Base-by-base conservation (phyloP, 2,888 invertebrate genomes). In the Mycalesis mineus region DNA sequence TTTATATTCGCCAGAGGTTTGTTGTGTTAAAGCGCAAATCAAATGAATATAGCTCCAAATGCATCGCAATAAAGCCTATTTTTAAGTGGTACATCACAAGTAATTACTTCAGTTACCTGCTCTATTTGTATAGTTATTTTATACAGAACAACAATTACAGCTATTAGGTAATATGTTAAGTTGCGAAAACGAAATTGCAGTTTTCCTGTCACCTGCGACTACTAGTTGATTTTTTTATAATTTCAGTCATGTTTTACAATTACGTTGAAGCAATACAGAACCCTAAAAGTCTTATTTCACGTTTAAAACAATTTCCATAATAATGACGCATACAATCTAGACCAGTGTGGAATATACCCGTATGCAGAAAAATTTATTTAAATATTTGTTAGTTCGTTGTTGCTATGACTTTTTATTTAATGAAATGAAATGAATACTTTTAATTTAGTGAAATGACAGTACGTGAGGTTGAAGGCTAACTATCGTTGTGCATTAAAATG, bases 81-180 rank as follows among this genome's bases (percentile, higher is more conserved):
- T 58, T 58, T 14, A 17, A 22, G 11, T 51, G n/a, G 15, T 29
- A 3, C 17, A 8, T 7, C 3, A 8, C 28, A 37, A 40, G 36
- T 54, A 37, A 59, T 55, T 61, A 59, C 59, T 52, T 57, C 49
- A 39, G 47, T 55, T 62, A 51, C 51, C 51, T 45, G 56, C 49
- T 57, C 55, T 53, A 61, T 58, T 45, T 42, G 58, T 58, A 41
- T 58, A 60, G 53, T 45, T 61, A 56, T 64, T 63, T 63, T 55
- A 61, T 63, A 59, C 62, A 60, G 58, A 64, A 65, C 66, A 66
- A 66, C 67, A 67, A 72, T 66, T 72, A 72, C 70, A 61, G 68
- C 63, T 66, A 70, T 72, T 70, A 72, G 72, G 74, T 74, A 75
- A 69, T 73, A 70, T 68, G 31, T 47, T 47, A 33, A 73, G 67